A percentile compares a stretch with the other conserved stretches of the same genome.
Conservation (phyloP, 2,888 invertebrate species). For the Harpalus rubripes region DNA sequence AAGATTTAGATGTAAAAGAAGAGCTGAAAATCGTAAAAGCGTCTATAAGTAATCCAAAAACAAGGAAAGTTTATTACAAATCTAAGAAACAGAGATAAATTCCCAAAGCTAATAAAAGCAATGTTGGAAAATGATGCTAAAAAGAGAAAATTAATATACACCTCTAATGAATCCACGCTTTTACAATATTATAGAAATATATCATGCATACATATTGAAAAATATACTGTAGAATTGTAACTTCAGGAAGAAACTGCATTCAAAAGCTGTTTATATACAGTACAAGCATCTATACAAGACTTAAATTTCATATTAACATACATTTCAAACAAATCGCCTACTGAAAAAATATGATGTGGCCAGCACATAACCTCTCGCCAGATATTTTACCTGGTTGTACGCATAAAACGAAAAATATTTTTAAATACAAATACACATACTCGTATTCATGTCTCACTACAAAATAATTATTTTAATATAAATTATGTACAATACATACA, state of each 20-base stretch:
- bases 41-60: not conserved
- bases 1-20: not conserved
- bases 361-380: too few relatives aligned
- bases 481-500: too few relatives aligned
- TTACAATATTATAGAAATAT: not conserved
- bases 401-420: too few relatives aligned
- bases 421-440: too few relatives aligned
- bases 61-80: not conserved
- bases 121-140: not conserved
- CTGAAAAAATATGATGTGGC: too few relatives aligned
- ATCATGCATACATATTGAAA: not conserved
- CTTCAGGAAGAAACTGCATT: not conserved
- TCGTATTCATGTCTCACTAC: too few relatives aligned
- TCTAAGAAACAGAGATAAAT: not conserved
- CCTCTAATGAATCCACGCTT: slow-evolving; percentile 3
- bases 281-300: not conserved
- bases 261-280: slow-evolving; percentile 17
- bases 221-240: not conserved
- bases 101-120: not conserved
- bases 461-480: too few relatives aligned
- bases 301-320: slow-evolving; percentile 12
- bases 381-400: too few relatives aligned
- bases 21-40: not conserved
- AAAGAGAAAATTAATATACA: slow-evolving; percentile 2
- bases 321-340: slow-evolving; percentile 6